A percentile compares a stretch with the other conserved stretches of the same genome.
Conservation (phyloP, 2,797 vertebrate species). For the Poecilia wingei region DNA sequence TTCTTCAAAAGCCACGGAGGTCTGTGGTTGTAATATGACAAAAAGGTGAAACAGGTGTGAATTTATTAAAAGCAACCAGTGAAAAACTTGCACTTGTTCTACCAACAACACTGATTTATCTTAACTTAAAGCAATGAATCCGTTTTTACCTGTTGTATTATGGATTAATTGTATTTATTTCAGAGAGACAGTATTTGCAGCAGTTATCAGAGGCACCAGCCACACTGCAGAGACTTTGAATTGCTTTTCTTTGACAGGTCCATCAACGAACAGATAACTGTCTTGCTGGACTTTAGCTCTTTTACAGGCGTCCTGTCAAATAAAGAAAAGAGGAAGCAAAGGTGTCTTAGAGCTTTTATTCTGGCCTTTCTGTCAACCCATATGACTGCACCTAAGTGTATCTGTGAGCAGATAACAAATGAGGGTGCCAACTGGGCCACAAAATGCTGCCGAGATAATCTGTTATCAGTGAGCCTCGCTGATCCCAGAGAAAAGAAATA, state of each 20-base stretch:
- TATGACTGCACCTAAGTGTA: constrained; percentile 67
- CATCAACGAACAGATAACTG: constrained; percentile 19
- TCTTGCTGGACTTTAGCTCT: constrained; percentile 42
- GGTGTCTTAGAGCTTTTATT: constrained; percentile 63
- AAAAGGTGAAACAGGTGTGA: neutral
- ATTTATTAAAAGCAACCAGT: neutral
- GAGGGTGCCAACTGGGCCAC: constrained; percentile 77
- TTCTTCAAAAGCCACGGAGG: neutral
- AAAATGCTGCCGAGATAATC: constrained; percentile 78
- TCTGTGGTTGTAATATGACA: neutral
- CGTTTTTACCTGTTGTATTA: neutral
- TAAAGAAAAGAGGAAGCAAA: constrained; percentile 57
- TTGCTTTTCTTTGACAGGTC: constrained; percentile 17
- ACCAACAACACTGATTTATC: neutral
- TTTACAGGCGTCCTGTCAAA: constrained; percentile 33
- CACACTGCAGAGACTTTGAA: neutral
- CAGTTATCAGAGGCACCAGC: neutral
- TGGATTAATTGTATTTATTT: neutral
- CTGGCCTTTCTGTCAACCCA: constrained; percentile 68
- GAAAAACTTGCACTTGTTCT: neutral
- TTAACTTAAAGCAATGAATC: neutral
- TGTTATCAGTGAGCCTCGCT: constrained; percentile 77
- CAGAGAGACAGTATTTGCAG: neutral
- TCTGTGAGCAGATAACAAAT: constrained; percentile 78
- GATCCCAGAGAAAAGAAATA: constrained; percentile 75